phyloP scores from a whole-genome alignment of 2,888 invertebrate genomes.

The Megaustenia siamemsis region DNA sequence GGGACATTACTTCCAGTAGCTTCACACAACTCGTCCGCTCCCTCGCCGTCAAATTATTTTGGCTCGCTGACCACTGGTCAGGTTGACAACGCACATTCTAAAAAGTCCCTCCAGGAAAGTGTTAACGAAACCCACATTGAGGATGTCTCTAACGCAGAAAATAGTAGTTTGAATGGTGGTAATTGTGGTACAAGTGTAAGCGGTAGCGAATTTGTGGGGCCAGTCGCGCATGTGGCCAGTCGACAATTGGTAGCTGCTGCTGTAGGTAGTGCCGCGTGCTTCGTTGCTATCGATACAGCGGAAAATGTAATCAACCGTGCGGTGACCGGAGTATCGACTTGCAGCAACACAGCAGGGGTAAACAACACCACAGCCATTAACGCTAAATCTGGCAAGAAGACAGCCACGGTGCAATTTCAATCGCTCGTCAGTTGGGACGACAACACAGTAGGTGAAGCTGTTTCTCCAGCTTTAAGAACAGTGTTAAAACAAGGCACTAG shows the following conservation, averaged over 20 bases:
- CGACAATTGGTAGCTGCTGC: conserved; percentile 51
- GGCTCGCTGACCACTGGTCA: neutral
- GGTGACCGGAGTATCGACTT: neutral
- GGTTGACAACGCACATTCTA: neutral
- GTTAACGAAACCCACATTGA: too few relatives aligned
- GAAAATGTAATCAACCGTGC: conserved; percentile 24
- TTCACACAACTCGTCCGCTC: neutral
- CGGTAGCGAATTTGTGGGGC: conserved; percentile 47
- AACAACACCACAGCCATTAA: neutral
- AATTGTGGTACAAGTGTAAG: neutral
- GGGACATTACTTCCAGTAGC: neutral
- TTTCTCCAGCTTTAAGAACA: conserved; percentile 47
- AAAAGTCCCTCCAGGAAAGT: neutral
- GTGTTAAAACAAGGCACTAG: conserved; percentile 48
- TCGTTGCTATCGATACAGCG: conserved; percentile 31
- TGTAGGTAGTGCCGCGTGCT: conserved; percentile 45
- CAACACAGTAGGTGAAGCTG: conserved; percentile 15
- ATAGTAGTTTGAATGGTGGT: neutral
- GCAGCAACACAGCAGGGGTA: neutral
- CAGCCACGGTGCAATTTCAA: conserved; percentile 52
- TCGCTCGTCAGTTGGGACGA: conserved; percentile 52
- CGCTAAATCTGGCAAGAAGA: conserved; percentile 25
- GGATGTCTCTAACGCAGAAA: neutral
- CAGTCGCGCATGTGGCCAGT: conserved; percentile 48
- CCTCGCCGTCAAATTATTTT: neutral